Conservation (phyloP, 2,797 vertebrate genomes). For the Glyptemys insculpta region DNA sequence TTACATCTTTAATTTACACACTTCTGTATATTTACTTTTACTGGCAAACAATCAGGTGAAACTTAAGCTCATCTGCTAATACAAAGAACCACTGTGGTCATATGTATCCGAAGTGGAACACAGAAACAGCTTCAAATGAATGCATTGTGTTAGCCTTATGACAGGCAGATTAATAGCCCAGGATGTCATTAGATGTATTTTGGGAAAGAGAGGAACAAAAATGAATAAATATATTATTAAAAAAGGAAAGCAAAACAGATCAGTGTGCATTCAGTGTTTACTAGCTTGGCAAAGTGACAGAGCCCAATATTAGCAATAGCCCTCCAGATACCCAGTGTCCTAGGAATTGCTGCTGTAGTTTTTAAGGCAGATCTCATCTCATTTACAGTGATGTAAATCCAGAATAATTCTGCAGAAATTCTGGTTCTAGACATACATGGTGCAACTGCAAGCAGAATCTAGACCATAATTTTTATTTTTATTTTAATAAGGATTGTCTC, state of each 20-base stretch:
- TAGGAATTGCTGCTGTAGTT: not conserved
- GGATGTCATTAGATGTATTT: not conserved
- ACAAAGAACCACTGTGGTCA: not conserved
- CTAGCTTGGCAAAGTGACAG: not conserved
- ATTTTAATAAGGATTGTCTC: constrained; percentile 34
- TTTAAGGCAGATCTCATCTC: not conserved
- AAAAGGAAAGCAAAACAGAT: not conserved
- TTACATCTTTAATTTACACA: not conserved
- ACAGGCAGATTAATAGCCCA: not conserved
- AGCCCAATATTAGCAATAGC: not conserved
- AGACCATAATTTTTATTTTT: constrained; percentile 11
- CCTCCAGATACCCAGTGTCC: not conserved
- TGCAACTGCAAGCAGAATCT: not conserved
- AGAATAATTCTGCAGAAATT: not conserved
- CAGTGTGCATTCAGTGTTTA: not conserved
- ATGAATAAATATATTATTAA: not conserved
- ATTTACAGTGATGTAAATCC: not conserved
- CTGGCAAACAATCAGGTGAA: not conserved
- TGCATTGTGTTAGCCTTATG: not conserved
- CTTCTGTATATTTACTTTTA: not conserved
- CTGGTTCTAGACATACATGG: not conserved
- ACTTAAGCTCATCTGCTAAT: not conserved
- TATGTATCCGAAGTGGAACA: not conserved
- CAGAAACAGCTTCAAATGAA: not conserved
- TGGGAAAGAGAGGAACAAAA: not conserved